phyloP scores from a whole-genome alignment of 1,140 invertebrate genomes.

The Eumeta japonica region DNA sequence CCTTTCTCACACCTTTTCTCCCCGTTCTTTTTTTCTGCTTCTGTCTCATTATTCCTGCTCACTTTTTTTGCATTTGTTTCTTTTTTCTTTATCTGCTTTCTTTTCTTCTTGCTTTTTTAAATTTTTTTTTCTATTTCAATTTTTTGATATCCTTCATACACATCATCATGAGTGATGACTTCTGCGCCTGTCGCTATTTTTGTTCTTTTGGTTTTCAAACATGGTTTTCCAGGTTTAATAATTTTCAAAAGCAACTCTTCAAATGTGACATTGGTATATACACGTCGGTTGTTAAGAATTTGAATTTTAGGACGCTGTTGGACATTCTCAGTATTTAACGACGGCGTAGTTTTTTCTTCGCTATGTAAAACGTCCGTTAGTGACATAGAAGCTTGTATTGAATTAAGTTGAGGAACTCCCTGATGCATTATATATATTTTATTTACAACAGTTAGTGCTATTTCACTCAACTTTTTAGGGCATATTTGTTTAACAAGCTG shows the following conservation, averaged over 20 bases:
- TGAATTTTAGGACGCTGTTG: neutral
- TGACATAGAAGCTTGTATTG: too few species aligned
- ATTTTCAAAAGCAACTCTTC: conserved; percentile 2
- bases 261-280: too few species aligned
- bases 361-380: too few species aligned
- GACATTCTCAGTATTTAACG: neutral
- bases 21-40: neutral
- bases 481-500: neutral
- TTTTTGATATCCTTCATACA: too few species aligned
- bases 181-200: conserved; percentile 15
- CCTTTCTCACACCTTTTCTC: too few species aligned
- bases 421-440: neutral
- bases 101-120: neutral
- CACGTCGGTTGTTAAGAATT: too few species aligned
- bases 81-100: neutral
- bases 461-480: neutral
- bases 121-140: conserved; percentile 9
- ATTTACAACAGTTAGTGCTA: neutral
- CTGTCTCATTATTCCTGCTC: neutral
- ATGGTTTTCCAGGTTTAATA: conserved; percentile 11
- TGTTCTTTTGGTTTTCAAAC: conserved; percentile 9
- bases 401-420: too few species aligned
- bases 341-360: neutral
- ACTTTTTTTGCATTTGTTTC: neutral
- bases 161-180: conserved; percentile 15